A percentile compares a stretch with the other conserved stretches of the same genome.
Conservation (phyloP, 2,888 invertebrate species). For the Agrilus cyanescens region DNA sequence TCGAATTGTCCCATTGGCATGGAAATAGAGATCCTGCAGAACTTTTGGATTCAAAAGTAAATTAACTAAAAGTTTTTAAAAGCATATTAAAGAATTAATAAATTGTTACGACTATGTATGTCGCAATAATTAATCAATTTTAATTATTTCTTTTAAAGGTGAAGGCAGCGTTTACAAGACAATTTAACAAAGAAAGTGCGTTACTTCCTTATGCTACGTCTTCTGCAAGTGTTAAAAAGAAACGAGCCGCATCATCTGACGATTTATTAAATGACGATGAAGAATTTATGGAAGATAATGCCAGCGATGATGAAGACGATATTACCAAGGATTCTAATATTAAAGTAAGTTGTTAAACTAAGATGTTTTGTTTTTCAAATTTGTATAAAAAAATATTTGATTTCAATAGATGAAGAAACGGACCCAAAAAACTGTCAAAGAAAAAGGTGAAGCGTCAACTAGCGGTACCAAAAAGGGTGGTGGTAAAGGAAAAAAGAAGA, state of each 20-base stretch:
- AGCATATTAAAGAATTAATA: background rate
- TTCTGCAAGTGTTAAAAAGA: slow-evolving; percentile 49
- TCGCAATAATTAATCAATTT: slow-evolving; percentile 2
- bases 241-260: slow-evolving; percentile 32
- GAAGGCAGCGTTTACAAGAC: slow-evolving; percentile 86
- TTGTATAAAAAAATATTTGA: background rate
- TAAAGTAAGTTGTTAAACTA: slow-evolving; percentile 42
- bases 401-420: slow-evolving; percentile 12
- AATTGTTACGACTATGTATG: background rate
- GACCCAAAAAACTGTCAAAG: slow-evolving; percentile 4
- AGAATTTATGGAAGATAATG: slow-evolving; percentile 33
- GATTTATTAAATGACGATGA: slow-evolving; percentile 36
- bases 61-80: slow-evolving; percentile 12
- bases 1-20: slow-evolving; percentile 80
- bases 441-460: slow-evolving; percentile 5
- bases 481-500: slow-evolving; percentile 7
- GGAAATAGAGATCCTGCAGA: slow-evolving; percentile 64
- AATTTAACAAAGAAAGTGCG: slow-evolving; percentile 76
- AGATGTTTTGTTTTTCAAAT: background rate
- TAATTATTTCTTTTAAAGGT: slow-evolving; percentile 42
- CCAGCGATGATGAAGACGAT: slow-evolving; percentile 45
- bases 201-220: slow-evolving; percentile 66
- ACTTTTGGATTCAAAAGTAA: slow-evolving; percentile 60
- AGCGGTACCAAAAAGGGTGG: slow-evolving; percentile 8
- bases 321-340: slow-evolving; percentile 66